Evolutionary conservation across 2,113 vertebrate genomes (phyloP).

Genomic region (Myrmecobius fasciatus): DNA sequence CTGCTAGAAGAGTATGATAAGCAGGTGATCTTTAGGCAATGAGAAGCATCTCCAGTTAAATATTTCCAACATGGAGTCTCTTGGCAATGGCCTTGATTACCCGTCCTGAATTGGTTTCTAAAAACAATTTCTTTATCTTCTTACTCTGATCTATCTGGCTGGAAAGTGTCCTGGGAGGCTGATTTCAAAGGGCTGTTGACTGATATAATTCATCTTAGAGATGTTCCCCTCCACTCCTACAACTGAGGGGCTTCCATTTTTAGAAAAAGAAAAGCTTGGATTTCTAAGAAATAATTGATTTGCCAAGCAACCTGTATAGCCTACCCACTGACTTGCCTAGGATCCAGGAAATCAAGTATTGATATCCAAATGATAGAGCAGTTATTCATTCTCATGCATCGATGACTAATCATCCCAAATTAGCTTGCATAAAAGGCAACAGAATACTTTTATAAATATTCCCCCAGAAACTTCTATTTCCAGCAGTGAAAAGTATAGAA

Average conservation of each 20-base stretch:
- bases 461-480: neutral
- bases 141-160: constrained; percentile 51
- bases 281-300: neutral
- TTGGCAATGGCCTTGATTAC: constrained; percentile 11
- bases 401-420: neutral
- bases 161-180: constrained; percentile 38
- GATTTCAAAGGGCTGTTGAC: constrained; percentile 27
- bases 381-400: neutral
- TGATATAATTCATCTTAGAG: constrained; percentile 9
- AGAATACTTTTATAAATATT: neutral
- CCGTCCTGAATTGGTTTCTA: neutral
- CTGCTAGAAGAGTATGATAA: neutral
- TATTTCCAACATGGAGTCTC: neutral
- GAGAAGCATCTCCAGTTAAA: neutral
- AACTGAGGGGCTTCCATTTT: constrained; percentile 14
- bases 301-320: constrained; percentile 24
- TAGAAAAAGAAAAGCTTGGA: neutral
- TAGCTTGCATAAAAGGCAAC: neutral
- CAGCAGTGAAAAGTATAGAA: neutral
- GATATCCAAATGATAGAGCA: neutral
- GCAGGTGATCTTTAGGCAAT: neutral
- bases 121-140: constrained; percentile 42
- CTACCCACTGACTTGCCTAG: neutral
- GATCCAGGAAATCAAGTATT: neutral
- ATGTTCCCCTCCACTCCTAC: neutral